Conservation (phyloP, 2,888 invertebrate species). For the Coelinius sp. region DNA sequence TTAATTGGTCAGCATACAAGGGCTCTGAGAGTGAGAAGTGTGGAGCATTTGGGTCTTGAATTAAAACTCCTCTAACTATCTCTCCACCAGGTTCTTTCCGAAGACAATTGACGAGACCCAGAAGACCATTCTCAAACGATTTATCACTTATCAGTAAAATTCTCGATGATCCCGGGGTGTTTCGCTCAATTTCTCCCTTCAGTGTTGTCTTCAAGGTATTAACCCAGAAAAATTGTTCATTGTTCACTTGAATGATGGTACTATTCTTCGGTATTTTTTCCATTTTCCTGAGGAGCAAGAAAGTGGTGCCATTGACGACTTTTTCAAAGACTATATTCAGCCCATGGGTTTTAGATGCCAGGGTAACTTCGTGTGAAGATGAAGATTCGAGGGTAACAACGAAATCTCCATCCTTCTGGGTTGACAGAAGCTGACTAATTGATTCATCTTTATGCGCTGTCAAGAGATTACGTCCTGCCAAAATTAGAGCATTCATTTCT, state of each 20-base stretch:
- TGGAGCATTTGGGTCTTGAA: constrained; percentile 76
- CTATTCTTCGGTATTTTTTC: constrained; percentile 53
- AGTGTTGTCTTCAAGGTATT: constrained; percentile 60
- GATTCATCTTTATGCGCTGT: constrained; percentile 50
- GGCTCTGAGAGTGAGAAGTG: constrained; percentile 77
- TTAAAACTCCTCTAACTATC: constrained; percentile 76
- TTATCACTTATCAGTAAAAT: constrained; percentile 72
- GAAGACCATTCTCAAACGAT: constrained; percentile 75
- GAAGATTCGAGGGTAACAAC: constrained; percentile 56
- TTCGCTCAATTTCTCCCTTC: constrained; percentile 67
- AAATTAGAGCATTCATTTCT: constrained; percentile 73
- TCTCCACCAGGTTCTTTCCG: constrained; percentile 81
- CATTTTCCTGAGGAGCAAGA: constrained; percentile 54
- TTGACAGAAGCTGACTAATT: constrained; percentile 42
- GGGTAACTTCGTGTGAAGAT: neutral
- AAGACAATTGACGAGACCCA: constrained; percentile 91
- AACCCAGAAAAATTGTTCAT: constrained; percentile 67
- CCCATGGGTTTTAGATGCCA: constrained; percentile 9
- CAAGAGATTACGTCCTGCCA: constrained; percentile 73
- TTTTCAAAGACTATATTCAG: constrained; percentile 61
- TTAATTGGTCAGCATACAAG: constrained; percentile 78
- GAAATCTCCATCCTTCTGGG: constrained; percentile 55
- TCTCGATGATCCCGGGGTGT: constrained; percentile 71
- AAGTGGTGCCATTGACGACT: constrained; percentile 42
- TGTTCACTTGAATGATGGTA: constrained; percentile 51